These are phyloP conservation scores for Agrotis ipsilon DNA, from an alignment of 2,888 invertebrate species.

Conservation along the genomic window DNA sequence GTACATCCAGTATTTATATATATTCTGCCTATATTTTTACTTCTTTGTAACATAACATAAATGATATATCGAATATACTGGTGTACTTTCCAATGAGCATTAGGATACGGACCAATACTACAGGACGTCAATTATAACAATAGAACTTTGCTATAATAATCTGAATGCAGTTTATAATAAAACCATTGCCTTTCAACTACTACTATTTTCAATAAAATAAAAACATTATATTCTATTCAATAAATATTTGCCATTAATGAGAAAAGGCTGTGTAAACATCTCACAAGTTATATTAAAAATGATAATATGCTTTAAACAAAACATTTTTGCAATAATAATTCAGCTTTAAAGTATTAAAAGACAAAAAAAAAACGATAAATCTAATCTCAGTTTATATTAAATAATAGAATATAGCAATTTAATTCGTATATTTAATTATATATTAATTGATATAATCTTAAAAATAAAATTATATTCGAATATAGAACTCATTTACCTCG, in stretches of 20 bases:
- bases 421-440: constrained; percentile 2
- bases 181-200: constrained; percentile 1
- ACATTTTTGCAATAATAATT: constrained; percentile 26
- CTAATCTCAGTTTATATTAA: constrained; percentile 13
- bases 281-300: constrained; percentile 14
- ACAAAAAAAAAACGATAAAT: constrained; percentile 37
- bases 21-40: too few species aligned
- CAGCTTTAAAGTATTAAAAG: constrained; percentile 41
- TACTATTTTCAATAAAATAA: not conserved
- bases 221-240: not conserved
- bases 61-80: too few species aligned
- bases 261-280: constrained; percentile 20
- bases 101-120: constrained; percentile 83
- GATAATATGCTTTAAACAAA: constrained; percentile 25
- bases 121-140: constrained; percentile 84
- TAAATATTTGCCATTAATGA: constrained; percentile 7
- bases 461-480: constrained; percentile 27
- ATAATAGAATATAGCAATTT: constrained; percentile 11
- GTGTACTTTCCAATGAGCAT: constrained; percentile 58
- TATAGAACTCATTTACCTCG: constrained; percentile 55
- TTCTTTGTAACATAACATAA: too few species aligned
- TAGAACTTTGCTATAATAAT: constrained; percentile 63
- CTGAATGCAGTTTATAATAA: constrained; percentile 15
- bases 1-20: constrained; percentile 45
- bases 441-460: constrained; percentile 5